Conservation (phyloP, 1,140 invertebrate species). For the Semibalanus balanoides region DNA sequence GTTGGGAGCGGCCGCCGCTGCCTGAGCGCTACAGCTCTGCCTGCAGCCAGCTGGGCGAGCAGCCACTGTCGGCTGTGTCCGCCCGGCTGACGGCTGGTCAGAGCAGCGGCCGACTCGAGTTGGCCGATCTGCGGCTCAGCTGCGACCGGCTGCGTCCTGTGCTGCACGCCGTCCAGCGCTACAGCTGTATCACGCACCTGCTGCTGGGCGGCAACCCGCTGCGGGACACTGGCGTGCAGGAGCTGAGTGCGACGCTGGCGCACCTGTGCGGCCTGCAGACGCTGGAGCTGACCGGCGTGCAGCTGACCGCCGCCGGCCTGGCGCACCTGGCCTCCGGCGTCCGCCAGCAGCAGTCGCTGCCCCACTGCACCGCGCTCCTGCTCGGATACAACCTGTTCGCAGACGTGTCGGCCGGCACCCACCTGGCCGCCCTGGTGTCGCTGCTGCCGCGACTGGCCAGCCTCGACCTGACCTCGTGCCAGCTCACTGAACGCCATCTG, state of each 20-base stretch:
- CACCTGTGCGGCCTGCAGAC: neutral
- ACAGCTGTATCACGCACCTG: neutral
- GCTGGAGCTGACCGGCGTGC: neutral
- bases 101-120: neutral
- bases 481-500: neutral
- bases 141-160: neutral
- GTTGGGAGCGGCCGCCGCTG: constrained; percentile 3
- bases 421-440: neutral
- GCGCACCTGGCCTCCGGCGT: neutral
- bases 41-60: neutral
- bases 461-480: constrained; percentile 4
- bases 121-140: neutral
- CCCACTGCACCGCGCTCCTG: neutral
- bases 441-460: neutral
- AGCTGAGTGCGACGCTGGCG: neutral
- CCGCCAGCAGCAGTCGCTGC: neutral
- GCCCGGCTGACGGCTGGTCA: neutral
- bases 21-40: neutral
- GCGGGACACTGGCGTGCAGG: neutral
- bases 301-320: neutral
- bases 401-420: neutral
- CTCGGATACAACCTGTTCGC: neutral
- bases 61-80: neutral
- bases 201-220: neutral
- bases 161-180: neutral